Percentiles rank a stretch among this genome's conserved stretches.
Conservation (phyloP, 2,888 invertebrate species). For the Panzeria rudis region DNA sequence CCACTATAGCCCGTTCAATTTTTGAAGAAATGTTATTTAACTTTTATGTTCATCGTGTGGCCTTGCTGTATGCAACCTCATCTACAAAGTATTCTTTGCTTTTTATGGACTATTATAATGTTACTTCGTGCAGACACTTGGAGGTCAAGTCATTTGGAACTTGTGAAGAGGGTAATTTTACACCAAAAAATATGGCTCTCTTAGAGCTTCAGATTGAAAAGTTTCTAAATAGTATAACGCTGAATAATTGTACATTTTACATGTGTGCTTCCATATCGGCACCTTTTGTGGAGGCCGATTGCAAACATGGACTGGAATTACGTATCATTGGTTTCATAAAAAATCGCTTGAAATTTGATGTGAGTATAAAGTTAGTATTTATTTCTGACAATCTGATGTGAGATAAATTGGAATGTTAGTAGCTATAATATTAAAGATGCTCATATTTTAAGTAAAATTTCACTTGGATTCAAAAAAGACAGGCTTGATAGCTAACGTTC, state of each 20-base stretch:
- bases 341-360: conserved; percentile 81
- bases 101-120: conserved; percentile 80
- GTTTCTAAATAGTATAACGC: conserved; percentile 77
- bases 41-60: conserved; percentile 80
- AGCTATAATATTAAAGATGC: too few species aligned
- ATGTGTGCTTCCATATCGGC: conserved; percentile 84
- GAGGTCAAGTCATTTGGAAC: conserved; percentile 78
- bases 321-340: conserved; percentile 83
- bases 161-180: conserved; percentile 75
- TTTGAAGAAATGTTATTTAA: conserved; percentile 77
- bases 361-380: conserved; percentile 74
- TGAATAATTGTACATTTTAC: conserved; percentile 84
- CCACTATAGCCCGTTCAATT: conserved; percentile 76
- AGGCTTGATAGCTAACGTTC: too few species aligned
- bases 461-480: too few species aligned
- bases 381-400: not conserved
- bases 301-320: conserved; percentile 83
- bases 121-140: conserved; percentile 76
- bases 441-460: too few species aligned
- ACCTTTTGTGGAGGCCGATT: conserved; percentile 84
- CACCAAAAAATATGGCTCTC: conserved; percentile 66
- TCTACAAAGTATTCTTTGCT: conserved; percentile 78
- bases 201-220: conserved; percentile 73
- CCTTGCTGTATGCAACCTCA: conserved; percentile 78
- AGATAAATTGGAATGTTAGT: too few species aligned